Conservation (phyloP, 2,113 vertebrate species). For the Dipodomys spectabilis region DNA sequence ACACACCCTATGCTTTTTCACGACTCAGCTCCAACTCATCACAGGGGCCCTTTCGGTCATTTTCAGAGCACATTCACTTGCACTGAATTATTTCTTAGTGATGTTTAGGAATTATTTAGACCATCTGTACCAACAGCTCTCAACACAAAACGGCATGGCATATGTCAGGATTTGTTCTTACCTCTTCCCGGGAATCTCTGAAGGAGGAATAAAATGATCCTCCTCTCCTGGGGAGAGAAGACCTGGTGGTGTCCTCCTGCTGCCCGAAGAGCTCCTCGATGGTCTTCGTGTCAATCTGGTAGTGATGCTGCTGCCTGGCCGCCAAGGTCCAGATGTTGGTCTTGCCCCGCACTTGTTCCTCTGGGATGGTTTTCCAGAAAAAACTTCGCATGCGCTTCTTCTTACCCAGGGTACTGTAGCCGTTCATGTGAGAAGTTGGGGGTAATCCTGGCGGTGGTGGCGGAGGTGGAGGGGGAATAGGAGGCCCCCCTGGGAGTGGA, state of each 20-base stretch:
- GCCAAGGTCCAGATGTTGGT: conserved; percentile 98
- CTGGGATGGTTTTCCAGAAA: conserved; percentile 98
- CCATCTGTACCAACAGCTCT: neutral
- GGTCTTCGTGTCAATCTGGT: conserved; percentile 94
- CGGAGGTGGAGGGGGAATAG: conserved; percentile 85
- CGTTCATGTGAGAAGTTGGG: conserved; percentile 77
- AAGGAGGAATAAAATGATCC: conserved; percentile 88
- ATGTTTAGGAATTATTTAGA: neutral
- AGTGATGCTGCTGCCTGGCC: conserved; percentile 92
- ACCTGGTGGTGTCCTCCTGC: conserved; percentile 88
- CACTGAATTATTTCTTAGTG: neutral
- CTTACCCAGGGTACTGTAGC: conserved; percentile 87
- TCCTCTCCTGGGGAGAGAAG: conserved; percentile 63
- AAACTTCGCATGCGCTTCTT: conserved; percentile 96
- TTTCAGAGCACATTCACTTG: neutral
- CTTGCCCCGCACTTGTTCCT: conserved; percentile 96
- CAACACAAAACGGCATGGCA: neutral
- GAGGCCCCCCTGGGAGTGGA: conserved; percentile 79
- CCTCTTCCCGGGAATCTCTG: conserved; percentile 94
- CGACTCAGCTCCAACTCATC: neutral
- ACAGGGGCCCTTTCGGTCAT: neutral
- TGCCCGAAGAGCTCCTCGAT: conserved; percentile 98
- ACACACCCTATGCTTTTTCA: neutral
- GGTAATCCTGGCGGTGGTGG: conserved; percentile 74
- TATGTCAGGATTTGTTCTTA: conserved; percentile 79